Conservation (phyloP, 2,797 vertebrate genomes). For the Gymnothorax reevesii region DNA sequence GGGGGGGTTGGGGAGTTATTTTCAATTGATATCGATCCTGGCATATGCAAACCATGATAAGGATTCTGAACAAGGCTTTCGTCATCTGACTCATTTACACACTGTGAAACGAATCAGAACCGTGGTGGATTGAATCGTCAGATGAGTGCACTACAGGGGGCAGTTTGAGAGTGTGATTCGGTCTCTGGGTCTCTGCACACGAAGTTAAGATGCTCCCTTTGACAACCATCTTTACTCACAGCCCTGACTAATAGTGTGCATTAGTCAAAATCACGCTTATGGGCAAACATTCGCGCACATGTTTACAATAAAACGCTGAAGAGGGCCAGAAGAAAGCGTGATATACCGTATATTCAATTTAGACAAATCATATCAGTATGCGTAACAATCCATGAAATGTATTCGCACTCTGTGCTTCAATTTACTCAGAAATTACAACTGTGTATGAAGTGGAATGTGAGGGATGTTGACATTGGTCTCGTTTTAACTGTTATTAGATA, state of each 20-base stretch:
- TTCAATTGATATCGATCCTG: slow-evolving; percentile 38
- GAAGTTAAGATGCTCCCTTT: slow-evolving; percentile 43
- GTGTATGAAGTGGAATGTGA: background rate
- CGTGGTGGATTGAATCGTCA: slow-evolving; percentile 48
- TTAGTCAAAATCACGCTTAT: background rate
- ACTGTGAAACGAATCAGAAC: slow-evolving; percentile 49
- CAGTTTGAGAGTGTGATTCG: slow-evolving; percentile 39
- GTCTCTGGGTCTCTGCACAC: slow-evolving; percentile 47
- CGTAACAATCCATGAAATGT: background rate
- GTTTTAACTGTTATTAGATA: background rate
- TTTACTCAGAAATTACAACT: background rate
- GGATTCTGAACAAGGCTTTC: background rate
- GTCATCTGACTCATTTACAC: slow-evolving; percentile 44
- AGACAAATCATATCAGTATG: background rate
- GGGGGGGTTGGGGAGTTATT: slow-evolving; percentile 27
- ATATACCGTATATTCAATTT: background rate
- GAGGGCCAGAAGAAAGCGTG: background rate
- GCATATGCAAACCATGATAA: slow-evolving; percentile 13
- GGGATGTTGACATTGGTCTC: background rate
- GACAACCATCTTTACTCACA: slow-evolving; percentile 43
- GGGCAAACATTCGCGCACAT: background rate
- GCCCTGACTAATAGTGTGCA: background rate
- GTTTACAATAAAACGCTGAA: background rate
- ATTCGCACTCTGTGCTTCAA: background rate
- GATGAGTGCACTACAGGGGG: slow-evolving; percentile 47